A percentile compares a stretch with the other conserved stretches of the same genome.
Conservation (phyloP, 2,113 vertebrate species). For the Carassius carassius region DNA sequence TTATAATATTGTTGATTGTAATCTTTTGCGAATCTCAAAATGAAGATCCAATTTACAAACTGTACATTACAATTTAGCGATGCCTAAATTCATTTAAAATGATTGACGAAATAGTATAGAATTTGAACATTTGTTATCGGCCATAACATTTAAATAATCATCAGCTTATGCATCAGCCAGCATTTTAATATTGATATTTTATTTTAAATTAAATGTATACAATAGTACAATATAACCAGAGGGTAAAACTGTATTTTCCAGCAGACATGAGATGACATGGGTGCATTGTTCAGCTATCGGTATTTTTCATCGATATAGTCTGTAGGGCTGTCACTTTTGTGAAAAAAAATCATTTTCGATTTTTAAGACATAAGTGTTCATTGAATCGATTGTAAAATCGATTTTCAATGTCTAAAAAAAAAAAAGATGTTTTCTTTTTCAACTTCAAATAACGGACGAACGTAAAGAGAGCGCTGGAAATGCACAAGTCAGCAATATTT, state of each 20-base stretch:
- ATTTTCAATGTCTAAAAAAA: no score
- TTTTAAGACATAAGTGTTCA: no score
- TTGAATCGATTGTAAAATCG: no score
- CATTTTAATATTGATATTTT: neutral
- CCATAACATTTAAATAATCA: neutral
- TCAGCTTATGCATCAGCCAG: neutral
- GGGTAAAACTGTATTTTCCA: neutral
- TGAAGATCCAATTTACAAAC: neutral
- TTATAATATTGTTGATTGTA: neutral
- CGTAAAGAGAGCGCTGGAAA: no score
- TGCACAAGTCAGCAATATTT: no score
- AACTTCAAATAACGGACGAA: no score
- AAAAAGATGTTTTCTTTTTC: no score
- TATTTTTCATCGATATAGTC: no score
- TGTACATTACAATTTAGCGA: neutral
- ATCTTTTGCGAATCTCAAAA: neutral
- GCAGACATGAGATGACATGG: neutral
- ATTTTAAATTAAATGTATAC: neutral
- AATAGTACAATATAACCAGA: neutral
- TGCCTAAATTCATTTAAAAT: neutral
- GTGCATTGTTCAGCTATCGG: no score
- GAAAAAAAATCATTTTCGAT: no score
- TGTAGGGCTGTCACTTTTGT: no score
- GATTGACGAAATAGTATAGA: no score
- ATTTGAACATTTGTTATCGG: neutral